Evolutionary conservation across 2,797 vertebrate species (phyloP).

Genomic region (Heteromormyrus szaboi): DNA sequence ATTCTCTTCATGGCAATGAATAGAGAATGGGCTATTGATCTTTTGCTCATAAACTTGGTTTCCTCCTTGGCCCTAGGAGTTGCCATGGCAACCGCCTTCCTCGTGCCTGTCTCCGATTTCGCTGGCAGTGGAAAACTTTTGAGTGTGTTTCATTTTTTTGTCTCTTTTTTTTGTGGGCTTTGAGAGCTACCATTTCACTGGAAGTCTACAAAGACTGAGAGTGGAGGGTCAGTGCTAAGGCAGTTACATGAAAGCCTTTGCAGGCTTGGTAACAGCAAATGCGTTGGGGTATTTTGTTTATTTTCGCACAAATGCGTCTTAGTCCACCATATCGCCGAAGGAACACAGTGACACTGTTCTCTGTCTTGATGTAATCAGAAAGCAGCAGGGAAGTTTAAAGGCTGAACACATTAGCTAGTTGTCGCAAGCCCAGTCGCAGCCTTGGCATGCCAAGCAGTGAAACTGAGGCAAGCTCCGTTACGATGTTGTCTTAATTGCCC

Average conservation of each 20-base stretch:
- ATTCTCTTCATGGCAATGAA: constrained; percentile 39
- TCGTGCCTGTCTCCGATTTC: constrained; percentile 17
- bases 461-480: background rate
- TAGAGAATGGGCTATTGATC: constrained; percentile 41
- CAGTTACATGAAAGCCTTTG: background rate
- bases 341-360: background rate
- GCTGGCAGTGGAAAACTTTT: background rate
- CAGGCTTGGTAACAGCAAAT: background rate
- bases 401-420: background rate
- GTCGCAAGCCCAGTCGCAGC: background rate
- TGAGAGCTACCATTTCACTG: background rate
- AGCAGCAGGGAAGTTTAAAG: background rate
- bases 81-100: constrained; percentile 55
- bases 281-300: background rate
- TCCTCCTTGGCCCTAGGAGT: constrained; percentile 43
- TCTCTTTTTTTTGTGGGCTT: background rate
- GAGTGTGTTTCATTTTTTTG: background rate
- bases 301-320: background rate
- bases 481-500: background rate
- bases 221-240: background rate
- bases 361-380: background rate
- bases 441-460: background rate
- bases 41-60: constrained; percentile 42
- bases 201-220: background rate
- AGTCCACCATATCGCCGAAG: background rate